These are phyloP conservation scores for Digitonthophagus gazella DNA, from an alignment of 2,888 invertebrate species.

Conservation along the genomic window DNA sequence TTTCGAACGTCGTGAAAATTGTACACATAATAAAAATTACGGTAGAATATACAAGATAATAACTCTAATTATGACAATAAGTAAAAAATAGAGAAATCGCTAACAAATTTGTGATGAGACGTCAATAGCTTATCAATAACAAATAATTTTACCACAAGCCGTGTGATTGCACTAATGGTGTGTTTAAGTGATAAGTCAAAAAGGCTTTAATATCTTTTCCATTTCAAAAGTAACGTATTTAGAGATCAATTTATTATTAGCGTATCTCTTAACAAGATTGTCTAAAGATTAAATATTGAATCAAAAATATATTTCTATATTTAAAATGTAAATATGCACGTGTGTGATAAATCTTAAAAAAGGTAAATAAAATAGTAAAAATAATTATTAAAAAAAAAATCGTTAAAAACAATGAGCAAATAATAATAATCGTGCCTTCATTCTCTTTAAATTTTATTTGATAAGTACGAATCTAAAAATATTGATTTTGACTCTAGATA, in stretches of 20 bases:
- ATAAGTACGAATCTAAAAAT: background rate
- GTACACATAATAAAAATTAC: background rate
- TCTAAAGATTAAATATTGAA: slow-evolving; percentile 14
- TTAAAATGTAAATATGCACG: background rate
- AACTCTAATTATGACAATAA: background rate
- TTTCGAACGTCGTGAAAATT: background rate
- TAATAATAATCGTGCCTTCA: background rate
- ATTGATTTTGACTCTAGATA: background rate
- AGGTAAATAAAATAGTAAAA: slow-evolving; percentile 8
- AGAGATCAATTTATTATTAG: slow-evolving; percentile 1
- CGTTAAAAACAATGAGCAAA: slow-evolving; percentile 10
- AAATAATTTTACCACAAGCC: background rate
- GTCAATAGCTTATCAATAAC: background rate
- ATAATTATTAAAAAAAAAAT: slow-evolving; percentile 17
- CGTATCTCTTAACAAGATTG: background rate
- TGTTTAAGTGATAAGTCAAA: background rate
- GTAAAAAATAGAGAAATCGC: background rate
- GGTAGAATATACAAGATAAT: background rate
- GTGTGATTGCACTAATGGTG: background rate
- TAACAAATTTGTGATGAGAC: background rate
- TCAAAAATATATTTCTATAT: slow-evolving; percentile 10
- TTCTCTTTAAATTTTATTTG: background rate
- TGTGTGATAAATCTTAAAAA: background rate
- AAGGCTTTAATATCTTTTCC: background rate
- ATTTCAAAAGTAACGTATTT: background rate